These are phyloP conservation scores for Paramuricea clavata DNA, from an alignment of 92 coral and sea anemone genomes.

Conservation along the genomic window DNA sequence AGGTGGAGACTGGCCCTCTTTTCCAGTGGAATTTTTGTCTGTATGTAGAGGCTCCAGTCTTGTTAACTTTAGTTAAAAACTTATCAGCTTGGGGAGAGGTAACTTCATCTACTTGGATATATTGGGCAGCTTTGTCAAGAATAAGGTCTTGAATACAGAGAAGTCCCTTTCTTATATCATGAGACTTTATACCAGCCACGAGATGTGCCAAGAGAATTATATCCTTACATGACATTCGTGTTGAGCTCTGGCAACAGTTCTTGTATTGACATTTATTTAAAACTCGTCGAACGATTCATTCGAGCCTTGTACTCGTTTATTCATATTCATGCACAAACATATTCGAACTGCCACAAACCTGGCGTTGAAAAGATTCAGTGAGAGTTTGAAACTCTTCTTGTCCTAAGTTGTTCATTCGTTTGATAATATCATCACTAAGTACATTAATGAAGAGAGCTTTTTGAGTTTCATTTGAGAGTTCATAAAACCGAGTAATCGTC, in stretches of 20 bases:
- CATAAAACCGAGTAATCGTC: slow-evolving; percentile 7
- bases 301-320: slow-evolving; percentile 40
- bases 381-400: slow-evolving; percentile 18
- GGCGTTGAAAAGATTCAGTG: slow-evolving; percentile 29
- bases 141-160: slow-evolving; percentile 45
- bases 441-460: slow-evolving; percentile 38
- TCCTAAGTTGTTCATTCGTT: slow-evolving; percentile 43
- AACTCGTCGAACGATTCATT: slow-evolving; percentile 49
- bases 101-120: slow-evolving; percentile 34
- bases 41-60: slow-evolving; percentile 26
- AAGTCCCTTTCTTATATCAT: slow-evolving; percentile 38
- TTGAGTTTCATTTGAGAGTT: slow-evolving; percentile 24
- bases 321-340: slow-evolving; percentile 53
- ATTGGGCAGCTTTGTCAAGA: slow-evolving; percentile 50
- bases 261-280: slow-evolving; percentile 43
- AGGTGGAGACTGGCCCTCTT: not conserved
- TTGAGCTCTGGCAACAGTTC: slow-evolving; percentile 32
- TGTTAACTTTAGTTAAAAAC: slow-evolving; percentile 8
- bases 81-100: slow-evolving; percentile 20
- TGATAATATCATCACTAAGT: slow-evolving; percentile 37
- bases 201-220: slow-evolving; percentile 37
- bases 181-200: slow-evolving; percentile 53
- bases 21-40: not conserved
- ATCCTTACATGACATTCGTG: slow-evolving; percentile 50
- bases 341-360: slow-evolving; percentile 49